Conservation (phyloP, 2,888 invertebrate species). For the Diploptera punctata region DNA sequence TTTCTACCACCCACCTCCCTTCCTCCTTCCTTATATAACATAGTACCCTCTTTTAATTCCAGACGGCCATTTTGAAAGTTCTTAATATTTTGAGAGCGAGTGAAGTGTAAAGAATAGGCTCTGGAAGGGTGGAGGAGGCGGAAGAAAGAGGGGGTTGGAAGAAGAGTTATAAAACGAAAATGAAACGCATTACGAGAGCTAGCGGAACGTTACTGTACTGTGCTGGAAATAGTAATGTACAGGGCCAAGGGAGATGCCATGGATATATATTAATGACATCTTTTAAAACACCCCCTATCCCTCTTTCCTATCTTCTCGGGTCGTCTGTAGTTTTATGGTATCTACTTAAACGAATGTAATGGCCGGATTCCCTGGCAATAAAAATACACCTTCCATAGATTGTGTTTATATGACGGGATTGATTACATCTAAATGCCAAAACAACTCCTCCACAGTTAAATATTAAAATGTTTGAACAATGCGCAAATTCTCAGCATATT, state of each 20-base stretch:
- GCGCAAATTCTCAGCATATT: too few species aligned
- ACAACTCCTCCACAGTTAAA: too few species aligned
- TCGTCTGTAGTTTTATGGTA: constrained; percentile 7
- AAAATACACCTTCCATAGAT: constrained; percentile 18
- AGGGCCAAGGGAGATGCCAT: background rate
- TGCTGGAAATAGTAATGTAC: constrained; percentile 17
- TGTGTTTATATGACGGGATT: background rate
- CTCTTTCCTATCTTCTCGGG: background rate
- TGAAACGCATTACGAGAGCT: constrained; percentile 32
- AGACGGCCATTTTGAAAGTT: constrained; percentile 44
- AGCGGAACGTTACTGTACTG: constrained; percentile 3
- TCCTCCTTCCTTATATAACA: constrained; percentile 32
- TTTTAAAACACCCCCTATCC: background rate
- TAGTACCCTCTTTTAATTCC: constrained; percentile 42
- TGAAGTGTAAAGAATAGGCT: constrained; percentile 35
- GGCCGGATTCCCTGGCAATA: background rate
- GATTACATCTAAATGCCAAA: too few species aligned
- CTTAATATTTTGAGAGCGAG: constrained; percentile 43
- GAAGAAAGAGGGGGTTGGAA: constrained; percentile 21
- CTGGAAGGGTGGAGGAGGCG: background rate
- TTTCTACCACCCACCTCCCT: constrained; percentile 34
- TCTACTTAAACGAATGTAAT: constrained; percentile 7
- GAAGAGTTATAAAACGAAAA: constrained; percentile 37
- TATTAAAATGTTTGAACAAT: too few species aligned
- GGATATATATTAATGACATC: constrained; percentile 25